Evolutionary conservation across 2,888 invertebrate genomes (phyloP).

Genomic region (Lithodes maja): DNA sequence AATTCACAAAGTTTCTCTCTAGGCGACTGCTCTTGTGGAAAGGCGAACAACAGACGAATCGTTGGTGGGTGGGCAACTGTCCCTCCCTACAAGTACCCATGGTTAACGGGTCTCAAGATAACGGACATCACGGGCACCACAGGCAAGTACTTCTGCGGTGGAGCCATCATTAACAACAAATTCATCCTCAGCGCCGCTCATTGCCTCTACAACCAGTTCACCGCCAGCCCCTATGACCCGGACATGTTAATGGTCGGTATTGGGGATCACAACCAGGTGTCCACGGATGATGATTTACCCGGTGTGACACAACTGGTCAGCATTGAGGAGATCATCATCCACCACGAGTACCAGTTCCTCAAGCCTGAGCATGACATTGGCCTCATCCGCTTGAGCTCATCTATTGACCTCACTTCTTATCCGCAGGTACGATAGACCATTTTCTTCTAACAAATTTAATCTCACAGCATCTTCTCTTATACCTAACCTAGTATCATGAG

Average conservation of each 20-base stretch:
- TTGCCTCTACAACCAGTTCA: constrained; percentile 34
- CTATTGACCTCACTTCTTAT: constrained; percentile 23
- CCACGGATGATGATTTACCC: constrained; percentile 9
- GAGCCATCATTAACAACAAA: constrained; percentile 28
- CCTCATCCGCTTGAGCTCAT: background rate
- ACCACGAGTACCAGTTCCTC: constrained; percentile 18
- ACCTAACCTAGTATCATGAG: too few relatives aligned
- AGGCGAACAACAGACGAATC: constrained; percentile 37
- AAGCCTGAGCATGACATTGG: constrained; percentile 32
- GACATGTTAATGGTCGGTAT: constrained; percentile 26
- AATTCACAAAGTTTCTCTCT: background rate
- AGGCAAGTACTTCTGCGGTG: constrained; percentile 38
- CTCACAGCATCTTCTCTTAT: too few relatives aligned
- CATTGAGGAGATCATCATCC: constrained; percentile 21
- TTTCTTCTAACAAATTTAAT: too few relatives aligned
- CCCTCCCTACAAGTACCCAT: constrained; percentile 48
- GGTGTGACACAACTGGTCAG: constrained; percentile 19
- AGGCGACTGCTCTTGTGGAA: constrained; percentile 46
- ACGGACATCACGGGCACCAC: background rate
- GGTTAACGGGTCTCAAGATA: constrained; percentile 34
- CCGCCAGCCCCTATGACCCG: background rate
- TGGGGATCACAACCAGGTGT: constrained; percentile 35
- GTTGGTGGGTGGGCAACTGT: constrained; percentile 41
- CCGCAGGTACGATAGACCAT: background rate
- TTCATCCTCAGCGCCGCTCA: constrained; percentile 45